Percentiles rank a stretch among this genome's conserved stretches.
phyloP scores from a whole-genome alignment of 2,888 invertebrate species.

The Spodoptera picta region DNA sequence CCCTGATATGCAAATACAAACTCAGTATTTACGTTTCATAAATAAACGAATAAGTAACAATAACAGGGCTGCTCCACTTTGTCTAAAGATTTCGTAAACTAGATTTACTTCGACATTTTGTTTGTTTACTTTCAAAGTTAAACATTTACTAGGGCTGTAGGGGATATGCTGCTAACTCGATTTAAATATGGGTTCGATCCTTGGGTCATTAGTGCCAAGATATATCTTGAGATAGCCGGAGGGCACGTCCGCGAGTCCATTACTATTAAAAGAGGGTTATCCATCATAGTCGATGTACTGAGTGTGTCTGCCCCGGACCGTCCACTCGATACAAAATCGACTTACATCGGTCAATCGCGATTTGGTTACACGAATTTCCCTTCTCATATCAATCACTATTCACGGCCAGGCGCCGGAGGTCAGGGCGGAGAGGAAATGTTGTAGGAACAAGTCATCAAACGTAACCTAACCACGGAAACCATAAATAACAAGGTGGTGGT shows the following conservation, averaged over 20 bases:
- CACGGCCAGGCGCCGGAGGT: conserved; percentile 20
- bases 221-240: conserved; percentile 45
- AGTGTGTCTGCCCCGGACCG: conserved; percentile 23
- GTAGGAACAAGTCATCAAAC: conserved; percentile 1
- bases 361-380: conserved; percentile 56
- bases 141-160: conserved; percentile 15
- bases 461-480: too few species aligned
- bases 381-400: conserved; percentile 59
- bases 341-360: conserved; percentile 59
- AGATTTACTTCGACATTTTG: conserved; percentile 29
- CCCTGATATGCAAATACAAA: conserved; percentile 12
- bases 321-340: conserved; percentile 62
- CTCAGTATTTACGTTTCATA: conserved; percentile 8
- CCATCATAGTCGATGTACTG: conserved; percentile 50
- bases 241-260: conserved; percentile 45
- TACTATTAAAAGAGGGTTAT: conserved; percentile 58
- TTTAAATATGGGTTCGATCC: conserved; percentile 44
- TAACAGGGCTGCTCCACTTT: conserved; percentile 1
- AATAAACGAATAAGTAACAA: conserved; percentile 16
- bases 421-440: conserved; percentile 24
- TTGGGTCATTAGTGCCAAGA: conserved; percentile 49
- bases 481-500: too few species aligned
- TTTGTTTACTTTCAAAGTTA: conserved; percentile 33
- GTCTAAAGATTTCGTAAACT: conserved; percentile 21
- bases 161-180: conserved; percentile 19